Base-by-base conservation (phyloP, 2,113 vertebrate genomes). In the Panthera leo region DNA sequence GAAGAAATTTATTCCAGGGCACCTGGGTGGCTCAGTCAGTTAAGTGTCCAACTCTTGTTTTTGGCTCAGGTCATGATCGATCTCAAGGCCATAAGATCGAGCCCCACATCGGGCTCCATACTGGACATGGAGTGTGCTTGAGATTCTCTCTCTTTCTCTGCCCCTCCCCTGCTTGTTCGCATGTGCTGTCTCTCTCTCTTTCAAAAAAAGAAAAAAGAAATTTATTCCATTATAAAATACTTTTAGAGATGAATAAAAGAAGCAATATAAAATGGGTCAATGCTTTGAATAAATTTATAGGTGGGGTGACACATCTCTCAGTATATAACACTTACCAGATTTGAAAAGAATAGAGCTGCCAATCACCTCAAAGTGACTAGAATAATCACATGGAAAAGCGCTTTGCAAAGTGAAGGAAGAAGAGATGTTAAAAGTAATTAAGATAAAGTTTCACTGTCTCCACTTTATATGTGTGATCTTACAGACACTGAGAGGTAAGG, bases 301-400 rank as follows among this genome's bases (percentile, higher is more conserved):
- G 19, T 25, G 39, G 29, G 75, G 3, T 76, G 75, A 70, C 34
- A 90, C 4, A 21, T 79, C 61, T 92, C 61, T 84, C 67, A 95
- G n/a, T 71, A 34, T 45, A 75, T 65, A 75, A 89, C 58, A 67
- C 75, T 97, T 92, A 70, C 16, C 71, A 65, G 27, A 94, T 68
- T 92, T 89, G 31, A 73, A 97, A 97, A 89, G 45, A 96, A 90
- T 3, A 86, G 58, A 73, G 76, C 86, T 87, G 67, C 42, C 91
- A 94, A 23, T 96, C 91, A 95, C 19, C 4, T 65, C n/a, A 70
- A 73, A 90, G 1, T 78, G 61, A 84, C 36, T 85, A 36, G 53
- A 71, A 85, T 76, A 76, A 94, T 84, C 79, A 89, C 27, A 61
- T 39, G 53, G 34, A 79, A 82, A 96, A 85, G 1, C 25, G 73